Base-by-base conservation (phyloP, 2,888 invertebrate species). In the Spodoptera picta region DNA sequence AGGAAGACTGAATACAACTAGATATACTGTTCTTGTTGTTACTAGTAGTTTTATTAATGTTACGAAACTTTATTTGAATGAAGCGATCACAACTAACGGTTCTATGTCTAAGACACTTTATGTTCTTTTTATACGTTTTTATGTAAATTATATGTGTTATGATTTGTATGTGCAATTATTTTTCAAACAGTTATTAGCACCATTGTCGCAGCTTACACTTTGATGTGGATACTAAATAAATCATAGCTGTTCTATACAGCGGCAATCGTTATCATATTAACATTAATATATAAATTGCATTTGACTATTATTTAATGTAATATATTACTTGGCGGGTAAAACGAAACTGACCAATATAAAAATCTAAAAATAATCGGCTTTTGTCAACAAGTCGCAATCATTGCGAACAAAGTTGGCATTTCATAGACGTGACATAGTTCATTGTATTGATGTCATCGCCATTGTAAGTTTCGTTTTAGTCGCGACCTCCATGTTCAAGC, bases 1-100 rank as follows among this genome's bases (percentile, higher is more conserved):
- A 87, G 91, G 93, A 93, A 93, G 93, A 93, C 93, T 94, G 93
- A 93, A 83, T 90, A 86, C 76, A 58, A 71, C 67, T 89, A 91
- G 85, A 85, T 82, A 24, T 75, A 66, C 50, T 73, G 62, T 71
- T 64, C 69, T 73, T 75, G 73, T 79, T 82, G 73, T 75, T 80
- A 71, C 63, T 79, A 73, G 68, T 77, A 77, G 77, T 74, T 73
- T 70, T 68, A 75, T 77, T 69, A 57, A 55, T 77, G 71, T 73
- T 80, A 74, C 43, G 49, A 62, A 75, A 67, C 66, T 65, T 51
- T 60, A 51, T 72, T 70, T 61, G 63, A 71, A 60, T 61, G 63
- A 71, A 60, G 66, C 55, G 23, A 58, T 65, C 64, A 71, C 69
- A 68, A 70, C 60, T 64, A 59, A 56, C 48, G 44, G 60, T 80